Base-by-base conservation (phyloP, 2,888 invertebrate genomes). In the Serrognathus titanus region DNA sequence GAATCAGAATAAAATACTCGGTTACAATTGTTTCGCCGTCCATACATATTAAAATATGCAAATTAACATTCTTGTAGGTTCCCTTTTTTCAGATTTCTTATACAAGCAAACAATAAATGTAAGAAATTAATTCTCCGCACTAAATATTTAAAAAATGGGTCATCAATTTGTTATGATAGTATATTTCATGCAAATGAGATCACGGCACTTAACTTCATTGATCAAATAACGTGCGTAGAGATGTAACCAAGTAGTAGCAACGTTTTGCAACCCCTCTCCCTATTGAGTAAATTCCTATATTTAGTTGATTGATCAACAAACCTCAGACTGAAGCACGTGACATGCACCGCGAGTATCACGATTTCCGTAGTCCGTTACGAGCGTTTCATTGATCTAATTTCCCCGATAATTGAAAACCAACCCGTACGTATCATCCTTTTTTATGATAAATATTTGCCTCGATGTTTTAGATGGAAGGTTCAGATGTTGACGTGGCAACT, bases 401-500 rank as follows among this genome's bases (percentile, higher is more conserved):
- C 16, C 16, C 16, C 6, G 4, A 31, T 7, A 0, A 31, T 31
- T 31, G 1, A 31, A 31, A 31, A 31, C 24, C 24, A 31, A 31
- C 7, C 24, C 24, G 24, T 31, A 31, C 24, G 24, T 16, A 35
- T 35, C 35, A 38, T 40, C 37, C 48, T 16, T 16, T 40, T 24
- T 38, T 5, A 2, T 35, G 16, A 51, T 20, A 46, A 46, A 9
- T 46, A 7, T 46, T 46, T n/a, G 12, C 41, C 11, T 51, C n/a
- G 39, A 50, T 43, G 11, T 47, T 36, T 68, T 74, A 85, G 84
- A 83, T 84, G 83, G 83, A 84, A 59, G 78, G 80, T 37, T 73
- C 78, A 58, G 76, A 75, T 47, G 70, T 76, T 70, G 92, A 92
- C 74, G 77, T 90, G 65, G 83, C 89, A 31, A 91, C 91, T 38